A percentile compares a stretch with the other conserved stretches of the same genome.
These are phyloP conservation scores for Electrophaes corylata DNA, from an alignment of 2,888 invertebrate genomes.

Conservation along the genomic window DNA sequence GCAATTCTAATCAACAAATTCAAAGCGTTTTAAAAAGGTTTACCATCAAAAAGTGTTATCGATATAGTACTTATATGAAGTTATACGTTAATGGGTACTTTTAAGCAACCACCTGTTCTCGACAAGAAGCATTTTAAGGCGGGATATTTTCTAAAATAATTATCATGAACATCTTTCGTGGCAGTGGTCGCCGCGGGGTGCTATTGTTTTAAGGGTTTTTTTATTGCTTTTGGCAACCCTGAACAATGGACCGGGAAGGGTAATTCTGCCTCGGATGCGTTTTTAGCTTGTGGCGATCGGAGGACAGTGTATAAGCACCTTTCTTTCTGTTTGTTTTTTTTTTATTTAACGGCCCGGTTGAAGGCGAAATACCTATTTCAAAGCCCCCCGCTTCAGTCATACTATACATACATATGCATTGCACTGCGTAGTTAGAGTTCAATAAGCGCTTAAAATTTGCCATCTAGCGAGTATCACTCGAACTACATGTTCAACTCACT, in stretches of 20 bases:
- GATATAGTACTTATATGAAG: constrained; percentile 1
- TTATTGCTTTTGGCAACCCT: constrained; percentile 79
- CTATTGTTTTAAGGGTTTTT: constrained; percentile 81
- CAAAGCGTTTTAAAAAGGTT: too few species aligned
- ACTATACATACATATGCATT: too few species aligned
- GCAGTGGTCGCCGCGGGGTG: constrained; percentile 75
- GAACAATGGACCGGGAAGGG: constrained; percentile 77
- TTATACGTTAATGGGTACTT: constrained; percentile 46
- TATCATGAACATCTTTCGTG: constrained; percentile 77
- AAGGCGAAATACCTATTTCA: too few species aligned
- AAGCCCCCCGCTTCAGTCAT: too few species aligned
- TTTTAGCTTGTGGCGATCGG: constrained; percentile 57
- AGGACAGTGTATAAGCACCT: constrained; percentile 51
- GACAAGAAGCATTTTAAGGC: constrained; percentile 75
- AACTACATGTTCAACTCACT: too few species aligned
- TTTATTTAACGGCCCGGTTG: too few species aligned
- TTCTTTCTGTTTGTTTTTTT: constrained; percentile 50
- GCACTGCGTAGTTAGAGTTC: too few species aligned
- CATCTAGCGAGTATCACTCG: too few species aligned
- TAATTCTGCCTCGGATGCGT: constrained; percentile 65
- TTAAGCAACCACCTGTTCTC: constrained; percentile 66
- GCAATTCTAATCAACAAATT: too few species aligned
- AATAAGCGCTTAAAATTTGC: too few species aligned
- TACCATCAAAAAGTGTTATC: neutral
- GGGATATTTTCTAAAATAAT: constrained; percentile 77